These are phyloP conservation scores for Solen grandis DNA, from an alignment of 1,140 invertebrate species.

Conservation along the genomic window DNA sequence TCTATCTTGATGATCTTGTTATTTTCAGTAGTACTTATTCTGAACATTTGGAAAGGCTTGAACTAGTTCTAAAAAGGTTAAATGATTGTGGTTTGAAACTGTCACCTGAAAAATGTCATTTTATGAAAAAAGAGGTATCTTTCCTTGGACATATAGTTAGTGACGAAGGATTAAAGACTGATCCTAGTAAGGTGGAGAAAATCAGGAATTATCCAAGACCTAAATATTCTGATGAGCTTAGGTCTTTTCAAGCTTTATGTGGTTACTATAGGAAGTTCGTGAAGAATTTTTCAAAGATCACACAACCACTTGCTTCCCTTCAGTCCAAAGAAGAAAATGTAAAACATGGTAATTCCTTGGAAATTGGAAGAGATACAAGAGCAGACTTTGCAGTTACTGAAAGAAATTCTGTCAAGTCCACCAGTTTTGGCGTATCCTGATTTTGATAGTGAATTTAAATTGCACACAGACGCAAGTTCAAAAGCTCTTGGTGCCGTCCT, in stretches of 20 bases:
- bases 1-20: slow-evolving; percentile 51
- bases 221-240: not conserved
- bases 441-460: not conserved
- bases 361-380: too few relatives aligned
- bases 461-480: slow-evolving; percentile 3
- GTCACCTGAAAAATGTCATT: slow-evolving; percentile 34
- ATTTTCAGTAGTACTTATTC: slow-evolving; percentile 18
- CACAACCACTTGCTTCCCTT: not conserved
- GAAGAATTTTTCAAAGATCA: not conserved
- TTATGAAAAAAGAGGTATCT: slow-evolving; percentile 17
- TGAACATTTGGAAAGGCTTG: not conserved
- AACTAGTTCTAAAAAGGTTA: not conserved
- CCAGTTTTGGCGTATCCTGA: not conserved
- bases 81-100: slow-evolving; percentile 14
- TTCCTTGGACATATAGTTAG: slow-evolving; percentile 49
- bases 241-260: not conserved
- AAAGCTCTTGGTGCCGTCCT: not conserved
- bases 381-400: not conserved
- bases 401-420: not conserved
- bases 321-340: not conserved
- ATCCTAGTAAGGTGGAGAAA: slow-evolving; percentile 1
- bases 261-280: not conserved
- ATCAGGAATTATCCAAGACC: slow-evolving; percentile 7
- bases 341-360: not conserved
- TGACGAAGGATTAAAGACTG: slow-evolving; percentile 17